These are phyloP conservation scores for Amblyornis subalaris DNA, from an alignment of 2,113 vertebrate species.

Conservation along the genomic window DNA sequence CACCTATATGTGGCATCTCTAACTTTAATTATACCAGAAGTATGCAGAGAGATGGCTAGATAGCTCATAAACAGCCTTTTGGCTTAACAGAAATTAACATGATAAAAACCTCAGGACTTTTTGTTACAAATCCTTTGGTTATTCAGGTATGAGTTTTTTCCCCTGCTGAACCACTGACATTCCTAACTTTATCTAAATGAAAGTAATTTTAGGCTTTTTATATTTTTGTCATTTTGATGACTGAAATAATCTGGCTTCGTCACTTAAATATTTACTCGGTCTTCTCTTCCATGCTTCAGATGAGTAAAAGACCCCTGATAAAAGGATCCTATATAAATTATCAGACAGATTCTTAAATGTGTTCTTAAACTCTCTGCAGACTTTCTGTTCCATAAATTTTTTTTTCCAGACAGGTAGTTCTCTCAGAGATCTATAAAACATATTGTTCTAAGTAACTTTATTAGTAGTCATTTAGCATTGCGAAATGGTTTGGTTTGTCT, in stretches of 20 bases:
- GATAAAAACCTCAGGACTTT: neutral
- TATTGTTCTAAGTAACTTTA: neutral
- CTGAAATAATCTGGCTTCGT: neutral
- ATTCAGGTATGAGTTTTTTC: neutral
- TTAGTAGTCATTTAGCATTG: neutral
- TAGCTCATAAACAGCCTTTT: neutral
- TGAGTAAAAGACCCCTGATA: neutral
- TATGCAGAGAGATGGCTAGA: neutral
- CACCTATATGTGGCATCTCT: neutral
- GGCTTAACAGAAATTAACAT: neutral
- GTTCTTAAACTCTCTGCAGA: neutral
- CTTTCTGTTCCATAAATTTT: neutral
- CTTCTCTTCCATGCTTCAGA: neutral
- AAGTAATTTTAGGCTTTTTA: neutral
- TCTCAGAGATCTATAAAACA: neutral
- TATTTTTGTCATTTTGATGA: no score
- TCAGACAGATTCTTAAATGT: neutral
- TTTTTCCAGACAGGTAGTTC: neutral
- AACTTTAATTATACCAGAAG: neutral
- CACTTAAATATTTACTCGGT: neutral
- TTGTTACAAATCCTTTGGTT: neutral
- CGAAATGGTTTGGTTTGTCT: neutral
- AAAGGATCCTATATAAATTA: neutral
- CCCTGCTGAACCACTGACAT: neutral
- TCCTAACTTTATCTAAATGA: neutral